Evolutionary conservation across 2,113 vertebrate genomes (phyloP).

Genomic region (Tychaedon coryphoeus): DNA sequence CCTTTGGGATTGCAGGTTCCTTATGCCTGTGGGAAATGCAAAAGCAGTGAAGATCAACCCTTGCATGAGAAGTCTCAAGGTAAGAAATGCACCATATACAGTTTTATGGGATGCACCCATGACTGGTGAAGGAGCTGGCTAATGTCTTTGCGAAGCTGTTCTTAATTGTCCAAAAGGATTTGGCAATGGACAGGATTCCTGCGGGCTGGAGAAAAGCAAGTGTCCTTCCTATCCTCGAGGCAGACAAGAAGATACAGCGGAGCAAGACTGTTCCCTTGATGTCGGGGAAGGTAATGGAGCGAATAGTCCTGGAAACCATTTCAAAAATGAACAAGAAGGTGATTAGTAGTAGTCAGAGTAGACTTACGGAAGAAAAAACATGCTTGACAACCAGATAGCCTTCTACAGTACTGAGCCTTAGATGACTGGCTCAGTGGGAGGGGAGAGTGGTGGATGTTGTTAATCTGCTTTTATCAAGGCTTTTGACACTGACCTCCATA

Average conservation of each 20-base stretch:
- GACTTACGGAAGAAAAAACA: not conserved
- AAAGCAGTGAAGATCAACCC: not conserved
- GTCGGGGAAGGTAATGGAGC: not conserved
- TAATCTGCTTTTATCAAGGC: not conserved
- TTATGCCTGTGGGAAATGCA: not conserved
- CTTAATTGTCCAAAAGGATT: not conserved
- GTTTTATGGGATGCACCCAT: rapidly evolving
- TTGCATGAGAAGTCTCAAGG: not conserved
- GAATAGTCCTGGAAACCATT: not conserved
- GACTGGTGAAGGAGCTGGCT: not conserved
- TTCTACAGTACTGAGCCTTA: not conserved
- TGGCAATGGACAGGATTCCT: not conserved
- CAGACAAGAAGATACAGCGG: not conserved
- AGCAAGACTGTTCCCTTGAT: not conserved
- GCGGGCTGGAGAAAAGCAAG: not conserved
- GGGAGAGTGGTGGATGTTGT: not conserved
- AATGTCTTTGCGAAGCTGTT: not conserved
- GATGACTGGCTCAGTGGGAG: not conserved
- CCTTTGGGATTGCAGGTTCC: not conserved
- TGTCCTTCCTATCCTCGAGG: not conserved
- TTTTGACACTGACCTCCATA: not conserved
- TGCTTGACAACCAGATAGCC: not conserved
- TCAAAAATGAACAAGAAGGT: not conserved
- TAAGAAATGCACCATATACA: not conserved
- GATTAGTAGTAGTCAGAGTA: not conserved